Evolutionary conservation across 2,113 vertebrate species (phyloP).

Genomic region (Aptenodytes forsteri): DNA sequence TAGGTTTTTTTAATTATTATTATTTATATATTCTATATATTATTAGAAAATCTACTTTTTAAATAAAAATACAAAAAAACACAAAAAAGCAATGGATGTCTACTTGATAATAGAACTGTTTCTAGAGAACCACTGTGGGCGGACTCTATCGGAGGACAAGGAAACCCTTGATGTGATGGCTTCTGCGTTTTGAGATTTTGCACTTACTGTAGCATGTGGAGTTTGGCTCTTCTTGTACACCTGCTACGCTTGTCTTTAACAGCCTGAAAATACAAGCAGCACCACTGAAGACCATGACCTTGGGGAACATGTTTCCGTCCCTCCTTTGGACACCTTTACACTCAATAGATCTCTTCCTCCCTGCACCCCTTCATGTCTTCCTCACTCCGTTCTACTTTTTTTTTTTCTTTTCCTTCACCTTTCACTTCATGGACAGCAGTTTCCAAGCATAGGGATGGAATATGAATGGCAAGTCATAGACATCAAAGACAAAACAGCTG

Average conservation of each 20-base stretch:
- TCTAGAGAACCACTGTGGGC: constrained; percentile 60
- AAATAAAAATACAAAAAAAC: constrained; percentile 47
- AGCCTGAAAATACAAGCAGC: constrained; percentile 51
- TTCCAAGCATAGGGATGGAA: constrained; percentile 65
- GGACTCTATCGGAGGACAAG: constrained; percentile 51
- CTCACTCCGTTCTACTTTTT: background rate
- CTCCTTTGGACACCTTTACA: constrained; percentile 46
- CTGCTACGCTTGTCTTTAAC: constrained; percentile 42
- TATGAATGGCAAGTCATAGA: constrained; percentile 45
- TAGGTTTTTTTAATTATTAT: constrained; percentile 73
- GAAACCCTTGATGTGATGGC: constrained; percentile 54
- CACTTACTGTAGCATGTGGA: constrained; percentile 60
- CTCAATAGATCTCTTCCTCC: constrained; percentile 27
- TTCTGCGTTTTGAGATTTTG: constrained; percentile 59
- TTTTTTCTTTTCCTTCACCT: constrained; percentile 31
- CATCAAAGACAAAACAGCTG: constrained; percentile 27
- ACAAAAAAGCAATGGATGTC: constrained; percentile 67
- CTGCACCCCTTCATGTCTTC: constrained; percentile 28
- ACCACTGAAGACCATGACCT: constrained; percentile 38
- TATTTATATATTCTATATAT: constrained; percentile 79
- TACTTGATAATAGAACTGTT: constrained; percentile 66
- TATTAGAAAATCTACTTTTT: constrained; percentile 73
- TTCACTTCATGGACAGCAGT: constrained; percentile 61
- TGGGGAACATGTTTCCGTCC: constrained; percentile 26
- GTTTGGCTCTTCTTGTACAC: constrained; percentile 16